Base-by-base conservation (phyloP, 1,140 invertebrate species). In the Drosophila pachea region DNA sequence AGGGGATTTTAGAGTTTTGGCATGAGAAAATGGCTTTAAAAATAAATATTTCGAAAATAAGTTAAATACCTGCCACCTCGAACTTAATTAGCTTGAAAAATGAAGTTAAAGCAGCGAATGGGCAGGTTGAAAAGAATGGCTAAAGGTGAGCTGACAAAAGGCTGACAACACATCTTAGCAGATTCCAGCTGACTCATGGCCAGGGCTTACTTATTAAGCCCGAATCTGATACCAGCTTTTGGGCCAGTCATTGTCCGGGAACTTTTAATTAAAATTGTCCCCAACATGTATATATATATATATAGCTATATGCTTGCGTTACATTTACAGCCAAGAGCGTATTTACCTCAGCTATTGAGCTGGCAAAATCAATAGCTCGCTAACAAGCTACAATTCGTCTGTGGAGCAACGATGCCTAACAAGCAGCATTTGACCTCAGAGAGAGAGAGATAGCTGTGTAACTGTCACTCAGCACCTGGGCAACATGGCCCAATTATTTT, bases 401-500 rank as follows among this genome's bases (percentile, higher is more conserved):
- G 6, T 7, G 12, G 12, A 43, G 33, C 63, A 50, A 59, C 38
- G 42, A 14, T 49, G 36, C 33, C 22, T 22, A 65, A 35, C 16
- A 16, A 45, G 11, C 35, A 62, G 3, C 4, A 43, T 40, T 68
- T 74, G 73, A 74, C 73, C 68, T 61, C 9, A 63, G 54, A 36
- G 22, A 42, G n/a, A n/a, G n/a, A n/a, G n/a, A n/a, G n/a, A n/a
- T n/a, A n/a, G 42, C n/a, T 65, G 42, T 32, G 55, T 63, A 54
- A 45, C 35, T 40, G 31, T 32, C 33, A 7, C 32, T 35, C 11
- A 33, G 14, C 55, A 62, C 69, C 63, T 72, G 65, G 52, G 14
- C 33, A 38, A 73, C 70, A 55, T 76, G 55, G 61, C 71, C 73
- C 74, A 75, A 77, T 77, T 77, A 77, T 77, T 72, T 64, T 74